Base-by-base conservation (phyloP, 2,888 invertebrate species). In the Xylota sylvarum region DNA sequence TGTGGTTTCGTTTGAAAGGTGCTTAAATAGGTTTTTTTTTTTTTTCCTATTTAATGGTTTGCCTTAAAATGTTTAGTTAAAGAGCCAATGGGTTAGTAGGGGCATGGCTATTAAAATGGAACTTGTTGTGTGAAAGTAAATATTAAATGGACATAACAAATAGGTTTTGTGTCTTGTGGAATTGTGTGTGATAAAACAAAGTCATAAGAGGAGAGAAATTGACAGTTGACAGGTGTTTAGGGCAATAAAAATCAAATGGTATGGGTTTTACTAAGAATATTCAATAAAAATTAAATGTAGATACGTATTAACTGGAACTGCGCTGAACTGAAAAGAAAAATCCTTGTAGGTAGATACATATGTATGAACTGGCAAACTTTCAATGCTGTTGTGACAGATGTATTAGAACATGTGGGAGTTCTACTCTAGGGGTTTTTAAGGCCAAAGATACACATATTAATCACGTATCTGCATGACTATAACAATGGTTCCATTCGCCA, bases 1-100 rank as follows among this genome's bases (percentile, higher is more conserved):
- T 50, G 48, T 58, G 37, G 64, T 23, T 79, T 65, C 7, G 5
- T 50, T 74, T 55, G 19, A 52, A 58, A 48, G 64, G 56, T 19
- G 65, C 23, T 43, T 17, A 23, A 14, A 58, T n/a, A n/a, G 43
- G 0, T 46, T 46, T 46, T 37, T 50, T 62, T 70, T 23, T n/a
- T 52, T 35, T 60, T 70, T 55, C 35, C 35, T 43, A 67, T 69
- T 58, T 19, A 23, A 30, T 32, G 10, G 27, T 27, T 5, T 14
- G 27, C 40, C n/a, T 43, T 43, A 7, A 43, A 37, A 1, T 6
- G 27, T 43, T 12, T 27, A 17, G 17, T n/a, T 35, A 40, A 40
- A 2, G 56, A 32, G 56, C 14, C 55, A n/a, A 30, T 67, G 17
- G 65, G 10, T 30, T 48, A 48, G 48, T 30, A 14, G 6, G 19